These are phyloP conservation scores for Cyclina sinensis DNA, from an alignment of 1,140 invertebrate genomes.

Conservation along the genomic window DNA sequence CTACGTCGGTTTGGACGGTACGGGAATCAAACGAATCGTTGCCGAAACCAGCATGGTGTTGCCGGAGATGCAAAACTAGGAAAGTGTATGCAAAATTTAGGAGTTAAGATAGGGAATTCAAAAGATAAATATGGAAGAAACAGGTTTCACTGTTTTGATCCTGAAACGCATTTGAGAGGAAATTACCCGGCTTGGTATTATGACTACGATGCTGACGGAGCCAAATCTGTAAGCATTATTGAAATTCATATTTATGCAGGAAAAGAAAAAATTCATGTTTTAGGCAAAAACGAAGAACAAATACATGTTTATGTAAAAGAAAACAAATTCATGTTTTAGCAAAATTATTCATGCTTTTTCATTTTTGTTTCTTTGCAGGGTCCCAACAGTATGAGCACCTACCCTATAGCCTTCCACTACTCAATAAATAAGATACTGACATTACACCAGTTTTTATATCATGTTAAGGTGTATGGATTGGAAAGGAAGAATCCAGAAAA, in stretches of 20 bases:
- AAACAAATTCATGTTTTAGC: not conserved
- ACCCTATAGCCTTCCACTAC: conserved; percentile 33
- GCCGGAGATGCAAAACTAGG: conserved; percentile 92
- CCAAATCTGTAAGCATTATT: conserved; percentile 5
- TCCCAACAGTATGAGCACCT: not conserved
- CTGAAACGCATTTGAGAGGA: conserved; percentile 71
- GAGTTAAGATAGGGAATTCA: conserved; percentile 95
- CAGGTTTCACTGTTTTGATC: conserved; percentile 95
- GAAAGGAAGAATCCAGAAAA: not conserved
- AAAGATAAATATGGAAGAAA: conserved; percentile 93
- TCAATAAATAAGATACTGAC: conserved; percentile 88
- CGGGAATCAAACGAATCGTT: conserved; percentile 88
- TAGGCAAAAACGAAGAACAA: too few relatives aligned
- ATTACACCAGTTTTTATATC: conserved; percentile 78
- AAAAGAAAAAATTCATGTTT: too few relatives aligned
- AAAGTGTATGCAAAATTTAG: conserved; percentile 93
- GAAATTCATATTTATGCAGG: too few relatives aligned
- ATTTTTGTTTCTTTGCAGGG: conserved; percentile 15
- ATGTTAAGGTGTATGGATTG: conserved; percentile 73
- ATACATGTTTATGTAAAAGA: too few relatives aligned
- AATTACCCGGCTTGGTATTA: conserved; percentile 53
- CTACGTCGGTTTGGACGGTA: conserved; percentile 68
- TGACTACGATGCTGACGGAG: not conserved
- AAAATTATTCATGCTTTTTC: not conserved
- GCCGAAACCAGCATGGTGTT: conserved; percentile 89